phyloP scores from a whole-genome alignment of 2,888 invertebrate species.

The Xestobium rufovillosum region DNA sequence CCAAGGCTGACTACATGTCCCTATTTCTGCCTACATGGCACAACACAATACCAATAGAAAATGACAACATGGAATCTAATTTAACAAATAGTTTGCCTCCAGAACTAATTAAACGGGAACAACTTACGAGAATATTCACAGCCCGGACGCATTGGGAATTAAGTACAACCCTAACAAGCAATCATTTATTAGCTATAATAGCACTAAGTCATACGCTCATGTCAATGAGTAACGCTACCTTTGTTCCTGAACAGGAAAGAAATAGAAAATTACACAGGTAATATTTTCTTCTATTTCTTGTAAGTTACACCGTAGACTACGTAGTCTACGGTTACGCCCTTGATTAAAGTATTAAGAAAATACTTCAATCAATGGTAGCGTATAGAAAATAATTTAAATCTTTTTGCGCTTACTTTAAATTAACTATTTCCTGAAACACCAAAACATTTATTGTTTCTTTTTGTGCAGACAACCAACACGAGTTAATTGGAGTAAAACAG shows the following conservation, averaged over 20 bases:
- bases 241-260: constrained; percentile 81
- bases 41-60: constrained; percentile 37
- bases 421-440: constrained; percentile 4
- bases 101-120: constrained; percentile 68
- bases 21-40: constrained; percentile 83
- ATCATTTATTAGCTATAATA: constrained; percentile 90
- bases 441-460: constrained; percentile 7
- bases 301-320: neutral
- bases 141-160: constrained; percentile 93
- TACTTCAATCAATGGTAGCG: too few relatives aligned
- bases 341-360: neutral
- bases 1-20: constrained; percentile 95
- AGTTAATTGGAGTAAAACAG: constrained; percentile 60
- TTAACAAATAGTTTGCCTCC: constrained; percentile 53
- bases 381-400: neutral
- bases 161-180: constrained; percentile 89
- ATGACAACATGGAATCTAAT: constrained; percentile 30
- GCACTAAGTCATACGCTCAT: constrained; percentile 94
- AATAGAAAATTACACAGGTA: constrained; percentile 68
- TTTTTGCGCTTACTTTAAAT: constrained; percentile 8
- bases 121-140: constrained; percentile 72
- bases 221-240: constrained; percentile 95
- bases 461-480: constrained; percentile 53
- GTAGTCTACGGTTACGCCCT: constrained; percentile 4
- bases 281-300: neutral